Evolutionary conservation across 2,888 invertebrate genomes (phyloP).

Genomic region (Cyaniris semiargus): DNA sequence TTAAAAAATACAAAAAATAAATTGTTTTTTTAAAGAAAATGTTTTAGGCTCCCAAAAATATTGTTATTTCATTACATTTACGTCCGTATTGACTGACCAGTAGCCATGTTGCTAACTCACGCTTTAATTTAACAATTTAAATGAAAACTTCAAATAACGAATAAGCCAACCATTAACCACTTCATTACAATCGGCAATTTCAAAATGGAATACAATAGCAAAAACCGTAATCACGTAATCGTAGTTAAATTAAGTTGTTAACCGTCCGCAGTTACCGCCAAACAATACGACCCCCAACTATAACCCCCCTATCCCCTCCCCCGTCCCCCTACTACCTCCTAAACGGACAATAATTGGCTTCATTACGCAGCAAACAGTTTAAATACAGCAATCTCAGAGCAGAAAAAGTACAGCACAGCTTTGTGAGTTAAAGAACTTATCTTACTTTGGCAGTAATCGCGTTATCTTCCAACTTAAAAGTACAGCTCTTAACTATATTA

Average conservation of each 20-base stretch:
- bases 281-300: constrained; percentile 1
- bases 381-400: not conserved
- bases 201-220: constrained; percentile 6
- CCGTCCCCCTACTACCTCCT: not conserved
- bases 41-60: no score
- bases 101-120: no score
- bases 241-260: constrained; percentile 16
- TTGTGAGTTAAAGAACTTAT: constrained; percentile 4
- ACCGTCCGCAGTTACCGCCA: constrained; percentile 7
- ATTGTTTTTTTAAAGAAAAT: no score
- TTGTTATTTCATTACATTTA: no score
- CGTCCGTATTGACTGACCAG: no score
- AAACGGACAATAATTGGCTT: constrained; percentile 4
- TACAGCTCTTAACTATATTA: not conserved
- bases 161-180: not conserved
- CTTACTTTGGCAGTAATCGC: not conserved
- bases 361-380: constrained; percentile 5
- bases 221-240: constrained; percentile 9
- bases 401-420: not conserved
- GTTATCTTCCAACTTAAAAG: not conserved
- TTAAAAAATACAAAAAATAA: no score
- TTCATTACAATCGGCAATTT: not conserved
- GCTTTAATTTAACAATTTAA: not conserved
- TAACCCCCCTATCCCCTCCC: not conserved
- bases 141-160: not conserved